phyloP scores from a whole-genome alignment of 2,113 vertebrate genomes.

The Promerops cafer region DNA sequence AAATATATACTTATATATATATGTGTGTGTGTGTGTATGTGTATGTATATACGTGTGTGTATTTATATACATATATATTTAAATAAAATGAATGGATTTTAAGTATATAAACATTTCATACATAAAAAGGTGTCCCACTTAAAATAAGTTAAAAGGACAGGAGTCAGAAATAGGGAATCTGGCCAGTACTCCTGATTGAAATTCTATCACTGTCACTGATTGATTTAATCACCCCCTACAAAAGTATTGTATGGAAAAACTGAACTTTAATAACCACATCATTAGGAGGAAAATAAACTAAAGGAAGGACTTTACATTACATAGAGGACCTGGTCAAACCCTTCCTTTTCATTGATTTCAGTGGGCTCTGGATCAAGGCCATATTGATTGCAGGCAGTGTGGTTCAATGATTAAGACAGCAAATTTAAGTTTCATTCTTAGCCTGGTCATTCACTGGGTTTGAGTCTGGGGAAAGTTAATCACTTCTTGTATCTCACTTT shows the following conservation, averaged over 20 bases:
- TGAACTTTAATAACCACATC: background rate
- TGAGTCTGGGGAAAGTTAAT: background rate
- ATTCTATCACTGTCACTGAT: background rate
- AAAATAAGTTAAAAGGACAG: background rate
- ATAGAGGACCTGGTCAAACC: background rate
- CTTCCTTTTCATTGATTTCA: background rate
- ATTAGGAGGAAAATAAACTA: background rate
- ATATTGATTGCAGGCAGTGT: background rate
- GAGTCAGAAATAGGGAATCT: background rate
- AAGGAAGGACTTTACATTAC: background rate
- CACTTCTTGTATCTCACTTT: background rate
- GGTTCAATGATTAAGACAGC: background rate
- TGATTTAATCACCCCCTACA: background rate
- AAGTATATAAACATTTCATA: background rate
- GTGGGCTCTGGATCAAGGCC: background rate
- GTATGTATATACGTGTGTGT: fast-evolving
- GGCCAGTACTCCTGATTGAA: background rate
- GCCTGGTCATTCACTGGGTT: background rate
- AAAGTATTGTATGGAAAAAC: background rate
- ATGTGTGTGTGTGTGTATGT: fast-evolving
- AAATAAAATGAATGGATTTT: background rate
- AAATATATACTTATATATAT: no score
- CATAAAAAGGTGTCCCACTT: background rate
- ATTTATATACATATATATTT: background rate
- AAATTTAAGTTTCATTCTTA: conserved; percentile 12